Percentiles rank a stretch among this genome's conserved stretches.
These are phyloP conservation scores for Nothobranchius kuhntae DNA, from an alignment of 2,113 vertebrate species.

Conservation along the genomic window DNA sequence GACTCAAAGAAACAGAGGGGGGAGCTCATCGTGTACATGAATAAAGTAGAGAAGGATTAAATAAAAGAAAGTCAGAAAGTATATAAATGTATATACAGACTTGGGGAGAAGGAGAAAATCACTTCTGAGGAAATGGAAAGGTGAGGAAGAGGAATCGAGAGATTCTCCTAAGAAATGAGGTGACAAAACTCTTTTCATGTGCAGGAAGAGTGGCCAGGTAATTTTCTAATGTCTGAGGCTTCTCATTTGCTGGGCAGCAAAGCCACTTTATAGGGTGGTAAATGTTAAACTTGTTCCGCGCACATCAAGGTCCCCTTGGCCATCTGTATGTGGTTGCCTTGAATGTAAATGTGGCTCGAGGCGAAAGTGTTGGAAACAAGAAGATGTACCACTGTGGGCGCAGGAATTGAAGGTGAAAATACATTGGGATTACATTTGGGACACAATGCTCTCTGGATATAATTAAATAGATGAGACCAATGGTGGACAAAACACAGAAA, in stretches of 20 bases:
- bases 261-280: slow-evolving; percentile 61
- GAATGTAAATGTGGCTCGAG: slow-evolving; percentile 62
- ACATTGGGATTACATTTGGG: too few species aligned
- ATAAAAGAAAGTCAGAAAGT: background rate
- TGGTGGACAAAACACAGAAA: too few species aligned
- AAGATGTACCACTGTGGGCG: slow-evolving; percentile 24
- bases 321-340: slow-evolving; percentile 29
- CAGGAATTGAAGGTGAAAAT: slow-evolving; percentile 5
- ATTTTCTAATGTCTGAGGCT: slow-evolving; percentile 69
- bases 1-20: slow-evolving; percentile 40
- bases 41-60: slow-evolving; percentile 20
- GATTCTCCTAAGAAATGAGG: slow-evolving; percentile 67
- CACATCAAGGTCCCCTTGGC: slow-evolving; percentile 69
- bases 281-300: slow-evolving; percentile 70
- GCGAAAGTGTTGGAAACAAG: slow-evolving; percentile 15
- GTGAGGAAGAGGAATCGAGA: slow-evolving; percentile 6
- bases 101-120: background rate
- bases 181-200: slow-evolving; percentile 67
- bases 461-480: too few species aligned
- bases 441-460: too few species aligned
- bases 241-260: slow-evolving; percentile 61
- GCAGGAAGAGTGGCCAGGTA: slow-evolving; percentile 51
- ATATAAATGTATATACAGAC: background rate
- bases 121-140: background rate
- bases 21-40: slow-evolving; percentile 28